Evolutionary conservation across 2,888 invertebrate genomes (phyloP), one percentile per base, ranked within the genome.

Genomic region (Cryptosula pallasiana): DNA sequence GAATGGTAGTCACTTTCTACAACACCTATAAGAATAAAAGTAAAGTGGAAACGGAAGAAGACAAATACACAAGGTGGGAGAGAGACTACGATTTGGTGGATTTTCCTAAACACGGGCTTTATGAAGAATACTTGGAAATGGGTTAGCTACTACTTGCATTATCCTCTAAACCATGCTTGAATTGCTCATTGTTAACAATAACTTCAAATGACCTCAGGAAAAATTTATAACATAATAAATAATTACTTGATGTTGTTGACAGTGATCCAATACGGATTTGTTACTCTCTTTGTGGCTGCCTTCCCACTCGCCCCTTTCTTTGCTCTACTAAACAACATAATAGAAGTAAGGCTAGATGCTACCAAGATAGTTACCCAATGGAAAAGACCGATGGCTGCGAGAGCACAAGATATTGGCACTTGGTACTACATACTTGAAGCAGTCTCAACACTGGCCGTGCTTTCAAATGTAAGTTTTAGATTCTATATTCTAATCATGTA

Each of bases 111-210:
- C 89, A 93, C 82, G 93, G 94, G 76, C 87, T 98, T 71, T 97
- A 97, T 86, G 92, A 93, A 0, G 97, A 98, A 86, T 98, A 98
- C 86, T 88, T 98, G 75, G 97, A 98, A 89, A 97, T 98, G 96
- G 93, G 95, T 93, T 86, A 87, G 90, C 80, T 45, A 9, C 16
- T 16, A 45, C n/a, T n/a, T n/a, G n/a, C n/a, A n/a, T n/a, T n/a
- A n/a, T n/a, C n/a, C n/a, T n/a, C n/a, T n/a, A n/a, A n/a, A n/a
- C n/a, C n/a, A n/a, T n/a, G n/a, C n/a, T n/a, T n/a, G n/a, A n/a
- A n/a, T n/a, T n/a, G n/a, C n/a, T n/a, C n/a, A n/a, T n/a, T n/a
- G n/a, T n/a, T n/a, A n/a, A n/a, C n/a, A n/a, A n/a, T n/a, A n/a
- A n/a, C n/a, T n/a, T n/a, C n/a, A n/a, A n/a, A n/a, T n/a, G n/a